Evolutionary conservation across 2,888 invertebrate species (phyloP).

Genomic region (Acheta domesticus): DNA sequence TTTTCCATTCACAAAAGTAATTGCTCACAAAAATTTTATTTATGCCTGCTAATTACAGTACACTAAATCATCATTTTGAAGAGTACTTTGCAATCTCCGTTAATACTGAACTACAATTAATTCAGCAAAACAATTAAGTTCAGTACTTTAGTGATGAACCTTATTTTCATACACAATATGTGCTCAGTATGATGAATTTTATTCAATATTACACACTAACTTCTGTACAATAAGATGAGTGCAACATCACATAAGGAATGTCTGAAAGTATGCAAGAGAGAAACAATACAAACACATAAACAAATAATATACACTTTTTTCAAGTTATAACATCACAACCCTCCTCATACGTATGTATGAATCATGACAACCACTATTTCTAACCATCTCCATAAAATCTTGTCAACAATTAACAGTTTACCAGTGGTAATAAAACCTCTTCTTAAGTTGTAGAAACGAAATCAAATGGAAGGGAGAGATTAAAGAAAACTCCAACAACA

Average conservation of each 20-base stretch:
- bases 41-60: not conserved
- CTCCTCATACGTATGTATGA: constrained; percentile 20
- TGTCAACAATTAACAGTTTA: constrained; percentile 28
- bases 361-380: not conserved
- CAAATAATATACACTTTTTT: not conserved
- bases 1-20: not conserved
- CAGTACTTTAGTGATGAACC: no score
- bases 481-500: constrained; percentile 27
- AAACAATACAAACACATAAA: constrained; percentile 5
- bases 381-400: constrained; percentile 30
- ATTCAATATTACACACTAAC: not conserved
- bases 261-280: constrained; percentile 9
- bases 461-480: not conserved
- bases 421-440: not conserved
- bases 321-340: constrained; percentile 24
- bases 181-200: not conserved
- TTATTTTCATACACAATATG: not conserved
- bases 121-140: not conserved
- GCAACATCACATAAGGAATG: constrained; percentile 9
- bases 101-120: not conserved
- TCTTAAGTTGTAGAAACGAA: not conserved
- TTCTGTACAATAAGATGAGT: constrained; percentile 6
- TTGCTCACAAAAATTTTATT: not conserved
- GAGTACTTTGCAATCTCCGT: not conserved
- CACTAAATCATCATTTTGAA: not conserved